A percentile compares a stretch with the other conserved stretches of the same genome.
These are phyloP conservation scores for Eolophus roseicapilla DNA, from an alignment of 2,113 vertebrate species.

Conservation along the genomic window DNA sequence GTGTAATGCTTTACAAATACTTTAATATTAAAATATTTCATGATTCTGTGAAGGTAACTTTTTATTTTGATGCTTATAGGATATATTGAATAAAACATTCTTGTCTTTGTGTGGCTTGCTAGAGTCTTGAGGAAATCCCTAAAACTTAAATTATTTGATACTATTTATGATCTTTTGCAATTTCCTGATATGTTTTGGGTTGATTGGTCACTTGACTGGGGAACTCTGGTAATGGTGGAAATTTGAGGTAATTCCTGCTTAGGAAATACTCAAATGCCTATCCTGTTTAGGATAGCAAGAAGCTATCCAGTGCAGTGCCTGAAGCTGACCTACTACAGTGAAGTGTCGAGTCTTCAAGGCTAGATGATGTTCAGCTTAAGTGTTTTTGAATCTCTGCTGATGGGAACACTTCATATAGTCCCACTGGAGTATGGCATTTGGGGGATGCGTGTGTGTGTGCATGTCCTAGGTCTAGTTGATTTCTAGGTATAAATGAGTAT, in stretches of 20 bases:
- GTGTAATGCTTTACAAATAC: neutral
- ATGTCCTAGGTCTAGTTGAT: neutral
- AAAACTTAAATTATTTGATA: neutral
- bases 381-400: neutral
- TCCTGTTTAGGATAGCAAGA: neutral
- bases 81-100: neutral
- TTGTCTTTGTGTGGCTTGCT: neutral
- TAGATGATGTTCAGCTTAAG: neutral
- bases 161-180: neutral
- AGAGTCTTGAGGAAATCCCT: neutral
- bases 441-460: neutral
- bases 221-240: neutral
- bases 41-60: neutral
- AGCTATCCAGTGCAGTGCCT: neutral
- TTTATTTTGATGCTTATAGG: neutral
- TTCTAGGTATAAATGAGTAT: neutral
- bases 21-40: neutral
- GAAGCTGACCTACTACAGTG: neutral
- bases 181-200: neutral
- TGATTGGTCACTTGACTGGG: neutral
- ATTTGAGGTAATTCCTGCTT: neutral
- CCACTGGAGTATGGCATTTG: neutral
- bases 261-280: neutral
- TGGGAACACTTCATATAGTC: neutral
- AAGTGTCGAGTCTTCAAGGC: neutral